Evolutionary conservation across 2,797 vertebrate genomes (phyloP).

Genomic region (Lepus townsendii): DNA sequence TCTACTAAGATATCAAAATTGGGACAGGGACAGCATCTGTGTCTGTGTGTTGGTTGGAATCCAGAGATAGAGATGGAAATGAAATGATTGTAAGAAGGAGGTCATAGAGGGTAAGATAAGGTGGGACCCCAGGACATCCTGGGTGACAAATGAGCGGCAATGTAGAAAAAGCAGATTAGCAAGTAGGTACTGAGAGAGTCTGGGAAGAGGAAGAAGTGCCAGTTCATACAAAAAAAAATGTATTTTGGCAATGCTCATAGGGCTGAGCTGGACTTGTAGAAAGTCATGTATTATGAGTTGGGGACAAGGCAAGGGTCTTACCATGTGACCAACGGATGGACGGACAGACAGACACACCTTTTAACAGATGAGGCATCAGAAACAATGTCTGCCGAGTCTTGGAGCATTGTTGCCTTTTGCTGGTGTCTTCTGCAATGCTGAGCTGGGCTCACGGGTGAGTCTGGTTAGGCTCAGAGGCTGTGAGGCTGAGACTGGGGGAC

Average conservation of each 20-base stretch:
- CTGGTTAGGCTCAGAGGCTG: not conserved
- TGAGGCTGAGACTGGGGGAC: not conserved
- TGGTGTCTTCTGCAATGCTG: not conserved
- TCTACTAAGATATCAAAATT: conserved; percentile 24
- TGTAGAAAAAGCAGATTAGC: not conserved
- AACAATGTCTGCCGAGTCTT: not conserved
- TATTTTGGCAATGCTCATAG: not conserved
- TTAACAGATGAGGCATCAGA: not conserved
- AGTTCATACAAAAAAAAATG: not conserved
- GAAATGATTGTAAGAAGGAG: not conserved
- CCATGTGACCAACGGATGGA: not conserved
- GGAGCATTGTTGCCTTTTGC: not conserved
- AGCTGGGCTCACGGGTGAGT: not conserved
- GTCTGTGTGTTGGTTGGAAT: not conserved
- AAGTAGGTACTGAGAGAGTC: not conserved
- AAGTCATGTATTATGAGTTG: not conserved
- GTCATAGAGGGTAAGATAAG: not conserved
- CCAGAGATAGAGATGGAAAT: not conserved
- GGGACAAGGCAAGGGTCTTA: not conserved
- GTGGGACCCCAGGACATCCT: not conserved
- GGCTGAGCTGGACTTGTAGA: not conserved
- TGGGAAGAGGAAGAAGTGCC: not conserved
- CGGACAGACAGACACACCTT: too few relatives aligned
- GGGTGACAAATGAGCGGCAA: not conserved
- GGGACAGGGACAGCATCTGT: not conserved